These are phyloP conservation scores for Onychomys leucogaster DNA, from an alignment of 2,797 vertebrate genomes.

Conservation along the genomic window DNA sequence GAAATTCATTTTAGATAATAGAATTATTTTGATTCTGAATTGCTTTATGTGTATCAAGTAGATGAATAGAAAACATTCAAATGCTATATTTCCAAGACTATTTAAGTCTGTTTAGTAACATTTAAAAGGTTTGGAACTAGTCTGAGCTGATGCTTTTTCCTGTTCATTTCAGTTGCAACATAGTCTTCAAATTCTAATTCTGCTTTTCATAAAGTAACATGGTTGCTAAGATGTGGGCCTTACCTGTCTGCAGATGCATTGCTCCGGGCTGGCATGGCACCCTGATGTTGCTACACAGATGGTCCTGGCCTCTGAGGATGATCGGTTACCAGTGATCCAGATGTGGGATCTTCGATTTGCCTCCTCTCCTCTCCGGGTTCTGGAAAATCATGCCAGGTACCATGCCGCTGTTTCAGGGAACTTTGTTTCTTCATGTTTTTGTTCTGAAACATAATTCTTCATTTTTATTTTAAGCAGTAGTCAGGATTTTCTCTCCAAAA, in stretches of 20 bases:
- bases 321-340: conserved; percentile 97
- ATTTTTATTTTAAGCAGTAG: background rate
- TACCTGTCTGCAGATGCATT: conserved; percentile 94
- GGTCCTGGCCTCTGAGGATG: conserved; percentile 96
- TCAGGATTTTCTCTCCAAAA: background rate
- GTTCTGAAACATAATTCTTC: conserved; percentile 17
- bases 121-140: background rate
- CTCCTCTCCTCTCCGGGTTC: conserved; percentile 95
- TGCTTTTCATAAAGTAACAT: conserved; percentile 31
- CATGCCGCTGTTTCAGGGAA: background rate
- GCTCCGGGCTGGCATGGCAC: conserved; percentile 97
- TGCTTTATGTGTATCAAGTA: background rate
- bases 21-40: conserved; percentile 21
- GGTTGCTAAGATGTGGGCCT: conserved; percentile 52
- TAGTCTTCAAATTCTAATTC: conserved; percentile 39
- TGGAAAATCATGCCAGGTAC: conserved; percentile 98
- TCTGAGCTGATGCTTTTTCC: background rate
- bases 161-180: conserved; percentile 23
- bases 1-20: conserved; percentile 7
- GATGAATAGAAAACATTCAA: conserved; percentile 32
- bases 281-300: conserved; percentile 98
- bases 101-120: conserved; percentile 38
- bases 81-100: background rate
- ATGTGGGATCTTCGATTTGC: conserved; percentile 99
- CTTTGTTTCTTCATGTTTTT: background rate